These are phyloP conservation scores for Otolemur garnettii DNA, from an alignment of 2,113 vertebrate genomes.

Conservation along the genomic window DNA sequence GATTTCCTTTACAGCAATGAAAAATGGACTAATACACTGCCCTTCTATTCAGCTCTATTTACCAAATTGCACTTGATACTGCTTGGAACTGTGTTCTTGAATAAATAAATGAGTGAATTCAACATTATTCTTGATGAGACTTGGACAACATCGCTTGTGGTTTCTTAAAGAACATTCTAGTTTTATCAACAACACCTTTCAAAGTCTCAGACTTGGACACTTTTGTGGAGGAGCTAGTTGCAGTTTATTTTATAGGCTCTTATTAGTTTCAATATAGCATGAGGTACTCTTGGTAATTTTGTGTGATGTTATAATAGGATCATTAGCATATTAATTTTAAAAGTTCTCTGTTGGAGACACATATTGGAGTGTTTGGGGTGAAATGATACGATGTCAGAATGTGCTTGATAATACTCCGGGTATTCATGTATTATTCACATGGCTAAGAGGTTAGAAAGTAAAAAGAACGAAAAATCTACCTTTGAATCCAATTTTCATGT, in stretches of 20 bases:
- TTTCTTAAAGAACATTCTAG: conserved; percentile 17
- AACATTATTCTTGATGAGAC: conserved; percentile 23
- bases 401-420: not conserved
- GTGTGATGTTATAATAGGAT: not conserved
- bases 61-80: not conserved
- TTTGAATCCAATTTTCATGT: not conserved
- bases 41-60: not conserved
- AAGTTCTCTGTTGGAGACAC: not conserved
- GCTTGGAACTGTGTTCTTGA: not conserved
- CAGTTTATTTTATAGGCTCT: not conserved
- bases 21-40: too few relatives aligned
- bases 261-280: not conserved
- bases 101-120: not conserved
- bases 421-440: not conserved
- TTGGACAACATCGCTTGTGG: not conserved
- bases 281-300: not conserved
- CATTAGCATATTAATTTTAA: not conserved
- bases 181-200: not conserved
- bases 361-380: not conserved
- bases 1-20: too few relatives aligned
- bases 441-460: not conserved
- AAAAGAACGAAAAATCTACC: not conserved
- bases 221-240: not conserved
- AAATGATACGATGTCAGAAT: not conserved
- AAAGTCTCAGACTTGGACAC: not conserved